Base-by-base conservation (phyloP, 2,888 invertebrate genomes). In the Tryphoninae sp. region DNA sequence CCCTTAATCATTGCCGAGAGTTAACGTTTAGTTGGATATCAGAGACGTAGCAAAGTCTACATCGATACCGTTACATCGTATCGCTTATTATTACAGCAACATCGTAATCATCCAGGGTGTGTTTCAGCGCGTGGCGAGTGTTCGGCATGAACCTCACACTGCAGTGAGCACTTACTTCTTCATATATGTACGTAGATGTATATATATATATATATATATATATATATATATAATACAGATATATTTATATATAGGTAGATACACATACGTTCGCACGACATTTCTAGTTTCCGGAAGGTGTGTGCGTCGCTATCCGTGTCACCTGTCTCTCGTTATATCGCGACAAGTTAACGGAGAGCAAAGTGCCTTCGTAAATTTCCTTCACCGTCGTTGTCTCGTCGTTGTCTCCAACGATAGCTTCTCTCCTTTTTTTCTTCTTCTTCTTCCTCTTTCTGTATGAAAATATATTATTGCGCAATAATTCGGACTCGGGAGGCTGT, bases 31-130 rank as follows among this genome's bases (percentile, higher is more conserved):
- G 49, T 53, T n/a, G 51, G 53, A 19, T 64, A 74, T 16, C 23
- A 65, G 16, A 58, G 23, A 58, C 23, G 45, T 22, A 62, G 61
- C 62, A 33, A 55, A 16, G 68, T 74, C 51, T 67, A 33, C 53
- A 68, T 55, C 78, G 62, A 49, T 74, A 79, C 67, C 73, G 79
- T 74, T 79, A 69, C n/a, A 69, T 22, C 58, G 55, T 33, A 42
- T 42, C 33, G 65, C 42, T 74, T 53, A 49, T 45, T 58, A 33
- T 26, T 67, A 59, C 59, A 58, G 40, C 59, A 61, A 64, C 51
- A 65, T 67, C 51, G 65, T 67, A 22, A 49, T 67, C 51, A 22
- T 42, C 26, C 64, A 22, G 72, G 55, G 59, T 49, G 71, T 78
- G 65, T 73, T 78, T 61, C 67, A 78, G 53, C 72, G 72, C 72